phyloP scores from a whole-genome alignment of 2,888 invertebrate species.

The Drosophila meridiana region DNA sequence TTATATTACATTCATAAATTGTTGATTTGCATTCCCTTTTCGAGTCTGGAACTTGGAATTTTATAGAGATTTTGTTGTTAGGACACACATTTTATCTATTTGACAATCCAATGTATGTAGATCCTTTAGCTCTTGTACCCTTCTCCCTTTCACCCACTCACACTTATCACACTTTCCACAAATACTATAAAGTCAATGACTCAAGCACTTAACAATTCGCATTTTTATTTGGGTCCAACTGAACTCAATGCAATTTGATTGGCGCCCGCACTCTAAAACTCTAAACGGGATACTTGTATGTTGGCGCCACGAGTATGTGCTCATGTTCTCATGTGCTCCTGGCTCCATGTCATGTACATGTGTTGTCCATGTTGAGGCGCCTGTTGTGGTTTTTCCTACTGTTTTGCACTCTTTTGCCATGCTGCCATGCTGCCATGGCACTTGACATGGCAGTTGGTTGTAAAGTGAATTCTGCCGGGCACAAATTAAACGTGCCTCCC shows the following conservation, averaged over 20 bases:
- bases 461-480: constrained; percentile 41
- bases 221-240: constrained; percentile 12
- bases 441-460: constrained; percentile 52
- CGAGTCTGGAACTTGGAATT: neutral
- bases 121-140: neutral
- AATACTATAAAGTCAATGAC: constrained; percentile 42
- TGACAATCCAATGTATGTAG: no score
- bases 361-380: constrained; percentile 24
- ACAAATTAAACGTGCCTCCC: constrained; percentile 56
- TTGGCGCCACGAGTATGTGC: constrained; percentile 46
- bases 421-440: constrained; percentile 33
- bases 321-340: constrained; percentile 18
- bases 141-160: constrained; percentile 2
- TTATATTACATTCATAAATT: no score
- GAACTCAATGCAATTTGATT: constrained; percentile 43
- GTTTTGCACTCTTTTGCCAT: constrained; percentile 1
- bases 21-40: neutral
- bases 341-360: constrained; percentile 42
- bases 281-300: constrained; percentile 37
- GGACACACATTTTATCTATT: no score
- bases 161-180: neutral
- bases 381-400: constrained; percentile 8
- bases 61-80: neutral
- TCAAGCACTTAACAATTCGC: constrained; percentile 25
- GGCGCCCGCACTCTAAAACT: constrained; percentile 21